Percentiles rank a stretch among this genome's conserved stretches.
Conservation (phyloP, 1,140 invertebrate species). For the Zaprionus ornatus region DNA sequence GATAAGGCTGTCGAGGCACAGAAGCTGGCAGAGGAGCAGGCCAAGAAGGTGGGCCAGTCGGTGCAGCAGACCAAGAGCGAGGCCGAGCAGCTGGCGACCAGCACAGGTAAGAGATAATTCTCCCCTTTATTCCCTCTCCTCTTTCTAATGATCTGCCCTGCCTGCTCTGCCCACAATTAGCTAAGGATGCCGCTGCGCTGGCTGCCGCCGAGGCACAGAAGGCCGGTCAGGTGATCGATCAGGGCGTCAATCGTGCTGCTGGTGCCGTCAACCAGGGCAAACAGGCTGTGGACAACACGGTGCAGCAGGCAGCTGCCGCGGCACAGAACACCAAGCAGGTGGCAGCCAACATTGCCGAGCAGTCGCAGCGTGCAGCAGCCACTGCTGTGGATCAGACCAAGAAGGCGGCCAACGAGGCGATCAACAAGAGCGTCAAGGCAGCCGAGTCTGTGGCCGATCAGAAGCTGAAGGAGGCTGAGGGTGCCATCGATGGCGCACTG, state of each 20-base stretch:
- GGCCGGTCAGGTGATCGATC: constrained; percentile 73
- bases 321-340: constrained; percentile 80
- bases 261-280: constrained; percentile 74
- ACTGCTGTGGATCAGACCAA: constrained; percentile 82
- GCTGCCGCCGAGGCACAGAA: constrained; percentile 78
- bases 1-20: constrained; percentile 86
- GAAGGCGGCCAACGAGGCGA: constrained; percentile 82
- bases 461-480: constrained; percentile 80
- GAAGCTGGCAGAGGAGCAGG: constrained; percentile 86
- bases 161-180: constrained; percentile 38
- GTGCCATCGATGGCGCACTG: constrained; percentile 73
- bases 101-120: constrained; percentile 78
- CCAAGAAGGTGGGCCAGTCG: constrained; percentile 86
- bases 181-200: constrained; percentile 76
- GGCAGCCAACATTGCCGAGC: constrained; percentile 76
- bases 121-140: neutral
- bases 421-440: constrained; percentile 83
- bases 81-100: constrained; percentile 84
- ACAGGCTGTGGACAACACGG: constrained; percentile 74
- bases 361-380: constrained; percentile 75
- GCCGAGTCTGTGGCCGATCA: constrained; percentile 79
- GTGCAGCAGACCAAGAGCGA: constrained; percentile 84
- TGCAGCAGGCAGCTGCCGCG: constrained; percentile 63
- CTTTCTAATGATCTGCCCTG: neutral
- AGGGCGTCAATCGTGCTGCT: constrained; percentile 68